Conservation (phyloP, 2,113 vertebrate species). For the Zeus faber region DNA sequence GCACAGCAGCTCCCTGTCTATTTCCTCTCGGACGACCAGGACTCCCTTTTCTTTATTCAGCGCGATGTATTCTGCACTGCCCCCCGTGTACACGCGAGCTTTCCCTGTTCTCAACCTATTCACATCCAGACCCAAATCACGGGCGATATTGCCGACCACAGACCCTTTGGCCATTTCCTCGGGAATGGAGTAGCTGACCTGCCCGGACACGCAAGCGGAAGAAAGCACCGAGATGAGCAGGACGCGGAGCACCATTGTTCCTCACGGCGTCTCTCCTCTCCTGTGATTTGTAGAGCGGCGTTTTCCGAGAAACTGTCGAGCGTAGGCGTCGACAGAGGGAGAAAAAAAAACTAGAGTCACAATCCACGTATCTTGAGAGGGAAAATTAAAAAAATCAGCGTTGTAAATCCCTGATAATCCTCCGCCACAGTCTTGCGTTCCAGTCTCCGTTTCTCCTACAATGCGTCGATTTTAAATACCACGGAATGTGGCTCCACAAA, state of each 20-base stretch:
- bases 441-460: not conserved
- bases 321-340: not conserved
- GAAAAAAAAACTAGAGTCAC: not conserved
- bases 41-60: slow-evolving; percentile 53
- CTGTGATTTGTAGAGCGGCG: not conserved
- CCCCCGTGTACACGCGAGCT: slow-evolving; percentile 55
- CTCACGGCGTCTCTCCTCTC: not conserved
- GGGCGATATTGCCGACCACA: slow-evolving; percentile 68
- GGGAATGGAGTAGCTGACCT: slow-evolving; percentile 67
- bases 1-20: slow-evolving; percentile 75
- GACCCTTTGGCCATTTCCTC: slow-evolving; percentile 71
- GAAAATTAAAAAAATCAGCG: not conserved
- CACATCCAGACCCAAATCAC: slow-evolving; percentile 67
- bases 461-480: not conserved
- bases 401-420: not conserved
- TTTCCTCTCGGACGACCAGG: slow-evolving; percentile 62
- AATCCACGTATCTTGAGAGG: not conserved
- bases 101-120: slow-evolving; percentile 56
- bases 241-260: slow-evolving; percentile 18
- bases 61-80: slow-evolving; percentile 60
- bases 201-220: slow-evolving; percentile 22
- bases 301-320: not conserved
- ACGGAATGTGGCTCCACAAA: not conserved
- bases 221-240: not conserved
- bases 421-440: not conserved